Evolutionary conservation across 2,797 vertebrate species (phyloP), one percentile per base, ranked within the genome.

Genomic region (Hemitrygon akajei): DNA sequence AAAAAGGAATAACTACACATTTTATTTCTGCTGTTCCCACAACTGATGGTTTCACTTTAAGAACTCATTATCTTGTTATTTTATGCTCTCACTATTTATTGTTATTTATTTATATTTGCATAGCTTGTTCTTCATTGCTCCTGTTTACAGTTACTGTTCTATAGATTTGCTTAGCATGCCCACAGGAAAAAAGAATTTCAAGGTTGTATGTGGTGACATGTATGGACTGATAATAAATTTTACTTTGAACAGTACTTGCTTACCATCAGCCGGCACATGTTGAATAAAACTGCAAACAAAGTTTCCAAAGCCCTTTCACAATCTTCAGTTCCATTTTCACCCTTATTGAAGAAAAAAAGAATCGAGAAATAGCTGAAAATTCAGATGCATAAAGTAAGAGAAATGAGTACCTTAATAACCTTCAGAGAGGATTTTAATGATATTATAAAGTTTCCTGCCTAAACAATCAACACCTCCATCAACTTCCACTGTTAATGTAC

Each of bases 291-390:
- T 87, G 98, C 98, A 94, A 98, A 99, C 95, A 99, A 97, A 86
- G 98, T 99, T 97, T 99, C 98, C 96, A 99, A 96, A 94, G 99
- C 98, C 96, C 96, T 97, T 95, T 98, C 94, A 94, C 99, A 99
- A 96, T 99, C 99, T 93, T 98, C 97, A 20, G 95, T 96, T 30
- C 98, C 98, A 93, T 96, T 98, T 96, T 99, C 98, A 0, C 98
- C 99, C 99, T 99, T 99, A 91, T 93, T 93, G 40, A 66, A 56
- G 18, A 82, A 77, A 82, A 82, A 93, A 40, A 82, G 16, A 93
- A 94, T 93, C 91, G 58, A 95, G 94, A 96, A 94, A 94, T 69
- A 94, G 87, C 4, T 94, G 34, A 75, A 63, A 91, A 94, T 30
- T 69, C 37, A 7, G 25, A 30, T 34, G 20, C 3, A 18, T 20